phyloP scores from a whole-genome alignment of 2,888 invertebrate species.

The Dasysyrphus albostriatus region DNA sequence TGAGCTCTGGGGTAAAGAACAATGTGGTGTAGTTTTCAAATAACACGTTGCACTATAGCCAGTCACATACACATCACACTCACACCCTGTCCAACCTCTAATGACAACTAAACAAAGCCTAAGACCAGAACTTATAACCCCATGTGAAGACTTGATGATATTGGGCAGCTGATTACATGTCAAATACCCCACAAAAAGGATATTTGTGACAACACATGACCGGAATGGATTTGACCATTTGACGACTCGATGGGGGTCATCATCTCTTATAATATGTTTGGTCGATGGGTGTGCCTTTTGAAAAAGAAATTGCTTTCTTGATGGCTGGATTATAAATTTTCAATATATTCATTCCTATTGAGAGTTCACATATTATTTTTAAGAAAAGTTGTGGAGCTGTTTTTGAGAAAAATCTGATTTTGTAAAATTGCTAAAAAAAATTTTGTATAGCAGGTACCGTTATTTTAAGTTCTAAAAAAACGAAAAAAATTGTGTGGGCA shows the following conservation, averaged over 20 bases:
- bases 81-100: background rate
- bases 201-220: constrained; percentile 16
- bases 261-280: background rate
- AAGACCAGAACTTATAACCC: constrained; percentile 12
- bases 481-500: no score
- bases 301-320: constrained; percentile 8
- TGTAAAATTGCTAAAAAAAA: no score
- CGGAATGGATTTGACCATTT: constrained; percentile 18
- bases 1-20: constrained; percentile 19
- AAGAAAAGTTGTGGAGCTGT: no score
- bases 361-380: no score
- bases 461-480: no score
- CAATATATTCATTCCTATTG: no score
- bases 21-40: constrained; percentile 42
- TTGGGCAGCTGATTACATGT: constrained; percentile 39
- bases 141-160: constrained; percentile 32
- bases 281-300: background rate
- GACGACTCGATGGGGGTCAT: constrained; percentile 22
- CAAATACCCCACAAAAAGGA: constrained; percentile 29
- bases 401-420: no score
- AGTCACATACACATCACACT: background rate
- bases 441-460: no score
- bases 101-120: constrained; percentile 9
- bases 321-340: background rate
- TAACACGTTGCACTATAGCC: constrained; percentile 36